Percentiles rank a stretch among this genome's conserved stretches.
phyloP scores from a whole-genome alignment of 2,888 invertebrate species.

The Scaptomyza parva region DNA sequence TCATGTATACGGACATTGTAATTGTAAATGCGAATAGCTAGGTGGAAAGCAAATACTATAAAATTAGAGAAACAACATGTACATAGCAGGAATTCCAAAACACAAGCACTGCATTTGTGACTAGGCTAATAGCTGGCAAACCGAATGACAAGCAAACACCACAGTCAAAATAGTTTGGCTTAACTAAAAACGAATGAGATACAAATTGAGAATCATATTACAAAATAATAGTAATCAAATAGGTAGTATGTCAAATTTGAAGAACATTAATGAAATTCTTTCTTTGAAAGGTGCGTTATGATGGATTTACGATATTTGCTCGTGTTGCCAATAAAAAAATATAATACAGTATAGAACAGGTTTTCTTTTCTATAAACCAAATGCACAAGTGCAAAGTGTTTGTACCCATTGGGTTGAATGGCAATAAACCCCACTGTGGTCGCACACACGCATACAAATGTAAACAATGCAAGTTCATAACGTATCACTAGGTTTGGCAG shows the following conservation, averaged over 20 bases:
- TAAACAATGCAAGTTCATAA: conserved; percentile 66
- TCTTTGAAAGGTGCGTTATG: background rate
- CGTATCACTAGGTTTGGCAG: conserved; percentile 33
- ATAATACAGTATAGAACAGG: conserved; percentile 49
- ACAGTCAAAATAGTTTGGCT: background rate
- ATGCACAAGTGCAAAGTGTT: conserved; percentile 49
- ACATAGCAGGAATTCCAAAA: conserved; percentile 42
- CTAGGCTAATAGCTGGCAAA: conserved; percentile 2
- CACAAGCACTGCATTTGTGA: conserved; percentile 6
- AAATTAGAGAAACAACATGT: conserved; percentile 42
- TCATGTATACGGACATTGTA: conserved; percentile 15
- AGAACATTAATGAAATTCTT: background rate
- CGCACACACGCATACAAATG: conserved; percentile 34
- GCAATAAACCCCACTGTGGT: conserved; percentile 18
- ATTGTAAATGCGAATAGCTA: conserved; percentile 62
- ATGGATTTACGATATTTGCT: background rate
- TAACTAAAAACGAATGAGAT: too few relatives aligned
- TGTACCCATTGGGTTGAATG: conserved; percentile 22
- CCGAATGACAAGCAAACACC: background rate
- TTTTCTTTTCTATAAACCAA: conserved; percentile 39
- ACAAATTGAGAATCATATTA: background rate
- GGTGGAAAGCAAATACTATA: conserved; percentile 41
- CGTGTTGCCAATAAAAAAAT: conserved; percentile 27
- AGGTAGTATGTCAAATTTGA: too few relatives aligned
- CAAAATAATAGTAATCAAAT: background rate